Base-by-base conservation (phyloP, 2,113 vertebrate genomes). In the Dissostichus mawsoni region DNA sequence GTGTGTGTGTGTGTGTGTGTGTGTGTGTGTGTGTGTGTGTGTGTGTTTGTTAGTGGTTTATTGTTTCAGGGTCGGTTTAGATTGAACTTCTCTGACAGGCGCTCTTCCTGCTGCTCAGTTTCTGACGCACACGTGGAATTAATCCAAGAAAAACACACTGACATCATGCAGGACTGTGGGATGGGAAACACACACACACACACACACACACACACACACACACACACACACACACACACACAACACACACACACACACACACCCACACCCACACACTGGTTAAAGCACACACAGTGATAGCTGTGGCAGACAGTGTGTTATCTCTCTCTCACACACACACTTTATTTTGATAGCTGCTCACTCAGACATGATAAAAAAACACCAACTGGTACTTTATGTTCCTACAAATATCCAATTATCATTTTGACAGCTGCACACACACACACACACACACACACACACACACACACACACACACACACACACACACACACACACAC, bases 81-180 rank as follows among this genome's bases (percentile, higher is more conserved):
- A 51, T 58, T 73, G 69, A 20, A 78, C 58, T 33, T 51, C 59
- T 65, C 20, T 61, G 74, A 76, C 67, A 33, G 14, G 62, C 65
- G 59, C 13, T 78, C 25, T 83, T 72, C 76, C 81, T 81, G 81
- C 79, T 58, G 78, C 36, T 13, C 61, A 0, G 1, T 56, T 64
- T 85, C 59, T 73, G 80, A 84, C 70, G 3, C 62, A 76, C 36
- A 13, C 18, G 62, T 89, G 88, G 87, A 89, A 74, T 1, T 47
- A 62, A 63, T 87, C 90, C 90, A 92, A 83, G 8, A 11, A 25
- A 86, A 85, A 86, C 88, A 89, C 18, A 0, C 78, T 89, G 85
- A 87, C 51, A 80, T 90, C 84, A 92, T 78, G 67, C 8, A 48
- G 53, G 74, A 64, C 69, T 74, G 48, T 63, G 81, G 48, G 79